These are phyloP conservation scores for Yponomeuta cagnagella DNA, from an alignment of 2,888 invertebrate genomes.

Conservation along the genomic window DNA sequence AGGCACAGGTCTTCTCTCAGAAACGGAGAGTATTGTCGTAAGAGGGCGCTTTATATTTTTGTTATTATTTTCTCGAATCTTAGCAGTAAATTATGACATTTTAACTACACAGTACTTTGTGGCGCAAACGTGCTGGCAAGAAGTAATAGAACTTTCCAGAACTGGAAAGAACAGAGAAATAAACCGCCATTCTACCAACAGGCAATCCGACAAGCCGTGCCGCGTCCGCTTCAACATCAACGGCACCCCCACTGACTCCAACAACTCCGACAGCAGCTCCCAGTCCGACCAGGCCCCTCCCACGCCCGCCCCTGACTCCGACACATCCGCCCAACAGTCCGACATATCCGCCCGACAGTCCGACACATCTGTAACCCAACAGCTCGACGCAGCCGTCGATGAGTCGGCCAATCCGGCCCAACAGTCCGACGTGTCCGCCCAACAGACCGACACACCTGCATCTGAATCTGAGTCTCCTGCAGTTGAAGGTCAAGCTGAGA, in stretches of 20 bases:
- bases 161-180: not conserved
- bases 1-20: too few relatives aligned
- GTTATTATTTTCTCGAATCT: too few relatives aligned
- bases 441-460: not conserved
- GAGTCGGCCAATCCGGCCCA: not conserved
- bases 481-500: not conserved
- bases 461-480: not conserved
- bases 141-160: not conserved
- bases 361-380: not conserved
- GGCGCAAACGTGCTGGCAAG: not conserved
- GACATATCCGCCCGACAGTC: not conserved
- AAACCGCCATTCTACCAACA: slow-evolving; percentile 21
- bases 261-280: slow-evolving; percentile 47
- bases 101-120: too few relatives aligned
- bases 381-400: not conserved
- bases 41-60: too few relatives aligned
- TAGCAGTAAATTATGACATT: too few relatives aligned
- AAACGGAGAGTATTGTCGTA: too few relatives aligned
- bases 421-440: not conserved
- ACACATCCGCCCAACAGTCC: slow-evolving; percentile 10
- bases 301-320: slow-evolving; percentile 23
- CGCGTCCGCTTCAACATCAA: slow-evolving; percentile 44
- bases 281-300: slow-evolving; percentile 30
- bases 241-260: slow-evolving; percentile 41
- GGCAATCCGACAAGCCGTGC: slow-evolving; percentile 35